Evolutionary conservation across 2,797 vertebrate genomes (phyloP), one percentile per base, ranked within the genome.

Genomic region (Sebastes elongatus): DNA sequence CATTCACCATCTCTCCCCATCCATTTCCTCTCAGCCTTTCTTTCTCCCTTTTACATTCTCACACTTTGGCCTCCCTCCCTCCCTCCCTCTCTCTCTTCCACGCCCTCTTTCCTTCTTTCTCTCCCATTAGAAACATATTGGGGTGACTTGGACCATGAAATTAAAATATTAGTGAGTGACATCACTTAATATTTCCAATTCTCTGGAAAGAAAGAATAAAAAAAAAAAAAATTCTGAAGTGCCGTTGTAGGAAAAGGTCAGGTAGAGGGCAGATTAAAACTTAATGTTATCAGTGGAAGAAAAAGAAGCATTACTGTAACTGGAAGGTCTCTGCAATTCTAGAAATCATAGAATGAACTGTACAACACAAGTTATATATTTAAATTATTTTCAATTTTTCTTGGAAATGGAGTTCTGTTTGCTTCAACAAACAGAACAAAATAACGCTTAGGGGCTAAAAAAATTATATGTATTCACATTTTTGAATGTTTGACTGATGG

Each of bases 91-190:
- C 56, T 42, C 69, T 79, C 49, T 7, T n/a, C 46, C 27, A 52
- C 27, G 20, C 67, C 22, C 65, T 68, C 71, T 76, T 67, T 73
- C 82, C 83, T 76, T 86, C 77, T 86, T 65, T 76, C 79, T 75
- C 79, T 88, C 79, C 91, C 86, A 90, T 92, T 93, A 89, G 89
- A 93, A 93, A 93, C 91, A 94, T 95, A 94, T 93, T 93, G 91
- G 92, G 86, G 92, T 90, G 91, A 93, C 90, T 84, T 95, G 93
- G 93, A 96, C 90, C 95, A 96, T 96, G 95, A 96, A 96, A 96
- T 96, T 95, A 96, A 95, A 94, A 95, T 94, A 95, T 95, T 93
- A 94, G 90, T 89, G 87, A 94, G 88, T 93, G 92, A 93, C 94
- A 92, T 95, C 93, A 95, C 88, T 88, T 88, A 94, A 95, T 94